Evolutionary conservation across 92 coral and sea anemone species (phyloP).

Genomic region (Phymanthus crucifer): DNA sequence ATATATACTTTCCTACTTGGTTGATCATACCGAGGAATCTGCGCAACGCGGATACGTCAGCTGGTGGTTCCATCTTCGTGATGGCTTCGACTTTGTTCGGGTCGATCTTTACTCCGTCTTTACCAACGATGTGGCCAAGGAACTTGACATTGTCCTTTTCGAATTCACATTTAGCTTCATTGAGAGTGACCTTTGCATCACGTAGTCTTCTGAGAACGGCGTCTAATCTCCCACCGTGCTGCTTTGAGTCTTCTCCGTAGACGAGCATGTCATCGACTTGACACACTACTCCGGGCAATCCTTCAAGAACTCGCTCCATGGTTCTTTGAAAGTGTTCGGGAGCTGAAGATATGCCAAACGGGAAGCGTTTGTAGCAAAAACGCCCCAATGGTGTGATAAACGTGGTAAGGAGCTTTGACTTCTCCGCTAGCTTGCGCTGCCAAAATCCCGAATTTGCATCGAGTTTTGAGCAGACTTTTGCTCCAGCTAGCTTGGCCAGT

Average conservation of each 20-base stretch:
- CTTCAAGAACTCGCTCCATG: slow-evolving; percentile 57
- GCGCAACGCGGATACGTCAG: slow-evolving; percentile 49
- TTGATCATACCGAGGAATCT: slow-evolving; percentile 56
- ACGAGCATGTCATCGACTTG: slow-evolving; percentile 71
- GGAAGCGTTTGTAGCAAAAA: slow-evolving; percentile 53
- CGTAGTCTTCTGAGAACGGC: slow-evolving; percentile 10
- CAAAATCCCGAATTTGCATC: slow-evolving; percentile 74
- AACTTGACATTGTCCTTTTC: slow-evolving; percentile 45
- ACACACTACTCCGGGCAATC: slow-evolving; percentile 55
- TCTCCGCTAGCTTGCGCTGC: slow-evolving; percentile 57
- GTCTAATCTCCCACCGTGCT: no score
- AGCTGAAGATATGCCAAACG: slow-evolving; percentile 68
- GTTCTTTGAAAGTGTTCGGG: slow-evolving; percentile 68
- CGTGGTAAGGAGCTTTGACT: slow-evolving; percentile 51
- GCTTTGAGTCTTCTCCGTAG: no score
- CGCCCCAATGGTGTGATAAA: slow-evolving; percentile 72
- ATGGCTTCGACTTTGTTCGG: no score
- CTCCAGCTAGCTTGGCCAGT: slow-evolving; percentile 70
- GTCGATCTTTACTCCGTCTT: no score
- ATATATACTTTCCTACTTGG: slow-evolving; percentile 55
- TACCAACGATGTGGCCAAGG: slow-evolving; percentile 63
- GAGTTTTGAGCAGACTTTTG: slow-evolving; percentile 59
- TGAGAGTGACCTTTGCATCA: slow-evolving; percentile 36
- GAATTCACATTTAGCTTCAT: slow-evolving; percentile 54
- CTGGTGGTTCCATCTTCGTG: slow-evolving; percentile 34